Base-by-base conservation (phyloP, 2,797 vertebrate species). In the Mus spretus region DNA sequence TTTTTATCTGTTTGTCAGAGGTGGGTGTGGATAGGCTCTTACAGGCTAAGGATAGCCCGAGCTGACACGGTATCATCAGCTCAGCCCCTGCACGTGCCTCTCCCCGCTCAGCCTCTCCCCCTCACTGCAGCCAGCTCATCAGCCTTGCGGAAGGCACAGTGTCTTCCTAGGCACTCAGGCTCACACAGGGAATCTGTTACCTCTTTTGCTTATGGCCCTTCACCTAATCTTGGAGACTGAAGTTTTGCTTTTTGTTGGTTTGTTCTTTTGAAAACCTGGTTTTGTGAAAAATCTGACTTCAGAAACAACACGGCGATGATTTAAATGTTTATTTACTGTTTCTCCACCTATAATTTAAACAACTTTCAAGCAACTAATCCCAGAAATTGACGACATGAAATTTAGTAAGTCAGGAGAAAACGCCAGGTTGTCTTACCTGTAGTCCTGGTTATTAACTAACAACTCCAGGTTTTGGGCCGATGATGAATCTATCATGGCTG, bases 401-500 rank as follows among this genome's bases (percentile, higher is more conserved):
- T 92, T 88, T 55, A 86, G 0, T 70, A 14, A 88, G 22, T 0
- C 31, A 97, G 40, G 90, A 78, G 44, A 50, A 91, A 93, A 93
- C 94, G 34, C 34, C 81, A 77, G 78, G 79, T 82, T 34, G 59
- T 89, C 98, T 98, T 98, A 99, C 99, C 99, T 99, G 97, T 98
- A 98, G 97, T 99, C 99, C 98, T 99, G 99, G 97, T 99, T 99
- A 98, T 99, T 99, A 96, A 99, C 97, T 89, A 99, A 98, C 83
- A 99, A 98, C 98, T 99, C 99, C 97, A 99, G 98, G 98, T 99
- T 99, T 94, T 99, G 98, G 1, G 99, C 99, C 97, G 99, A 99
- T 26, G 99, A 98, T 14, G 99, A 99, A 98, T 99, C 99, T 95
- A 99, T 99, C 99, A 99, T 99, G 72, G 99, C 99, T 12, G 99